Percentiles rank a stretch among this genome's conserved stretches.
phyloP scores from a whole-genome alignment of 2,888 invertebrate species.

The Pseudolycoriella hygida region DNA sequence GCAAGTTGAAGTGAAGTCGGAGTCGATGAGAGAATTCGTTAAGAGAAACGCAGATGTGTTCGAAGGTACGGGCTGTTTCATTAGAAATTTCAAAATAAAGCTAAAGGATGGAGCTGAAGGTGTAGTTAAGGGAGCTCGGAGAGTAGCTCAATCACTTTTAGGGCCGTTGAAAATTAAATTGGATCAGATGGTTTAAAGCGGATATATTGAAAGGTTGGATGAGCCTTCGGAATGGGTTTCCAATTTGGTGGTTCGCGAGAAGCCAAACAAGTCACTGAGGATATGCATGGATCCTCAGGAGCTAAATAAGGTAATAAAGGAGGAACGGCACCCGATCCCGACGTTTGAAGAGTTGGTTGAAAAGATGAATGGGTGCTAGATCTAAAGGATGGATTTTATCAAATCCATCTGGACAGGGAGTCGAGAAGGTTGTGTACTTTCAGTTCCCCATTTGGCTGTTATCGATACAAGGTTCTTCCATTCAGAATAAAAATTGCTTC shows the following conservation, averaged over 20 bases:
- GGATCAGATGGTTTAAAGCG: too few species aligned
- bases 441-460: too few species aligned
- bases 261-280: conserved; percentile 12
- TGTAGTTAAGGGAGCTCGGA: conserved; percentile 10
- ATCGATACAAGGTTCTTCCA: conserved; percentile 17
- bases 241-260: background rate
- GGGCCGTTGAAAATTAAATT: too few species aligned
- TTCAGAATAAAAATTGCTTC: conserved; percentile 19
- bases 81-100: conserved; percentile 9
- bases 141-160: conserved; percentile 12
- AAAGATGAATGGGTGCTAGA: too few species aligned
- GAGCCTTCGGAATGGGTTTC: background rate
- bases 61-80: conserved; percentile 12
- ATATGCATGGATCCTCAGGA: conserved; percentile 16
- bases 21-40: too few species aligned
- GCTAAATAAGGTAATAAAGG: conserved; percentile 12
- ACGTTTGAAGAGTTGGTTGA: too few species aligned
- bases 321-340: conserved; percentile 13
- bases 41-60: conserved; percentile 12
- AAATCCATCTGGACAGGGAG: conserved; percentile 13
- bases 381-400: too few species aligned
- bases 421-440: conserved; percentile 15
- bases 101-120: conserved; percentile 8
- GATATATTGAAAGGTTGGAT: too few species aligned
- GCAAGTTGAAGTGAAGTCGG: background rate